phyloP scores from a whole-genome alignment of 2,797 vertebrate species.

The Sebastes oblongus region DNA sequence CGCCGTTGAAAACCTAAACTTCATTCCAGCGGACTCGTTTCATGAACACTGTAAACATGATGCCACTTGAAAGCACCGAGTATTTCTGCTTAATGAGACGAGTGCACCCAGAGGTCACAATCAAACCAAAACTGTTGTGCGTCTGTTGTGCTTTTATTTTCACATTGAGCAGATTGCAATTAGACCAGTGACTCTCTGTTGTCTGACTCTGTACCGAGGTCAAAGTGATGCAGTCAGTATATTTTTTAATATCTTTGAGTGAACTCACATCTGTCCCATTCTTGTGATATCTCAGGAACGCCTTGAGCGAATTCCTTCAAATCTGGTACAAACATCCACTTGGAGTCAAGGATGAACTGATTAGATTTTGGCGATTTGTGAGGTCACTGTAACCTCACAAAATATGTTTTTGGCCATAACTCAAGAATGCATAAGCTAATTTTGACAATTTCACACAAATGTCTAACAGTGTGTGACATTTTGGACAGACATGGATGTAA shows the following conservation, averaged over 20 bases:
- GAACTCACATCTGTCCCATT: not conserved
- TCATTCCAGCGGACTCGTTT: not conserved
- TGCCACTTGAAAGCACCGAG: not conserved
- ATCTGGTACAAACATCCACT: not conserved
- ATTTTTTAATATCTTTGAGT: not conserved
- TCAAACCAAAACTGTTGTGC: not conserved
- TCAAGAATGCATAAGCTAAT: too few relatives aligned
- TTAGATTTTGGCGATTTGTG: too few relatives aligned
- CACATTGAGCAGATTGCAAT: not conserved
- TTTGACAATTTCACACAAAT: too few relatives aligned
- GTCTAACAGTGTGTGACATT: too few relatives aligned
- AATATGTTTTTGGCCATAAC: too few relatives aligned
- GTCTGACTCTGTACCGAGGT: not conserved
- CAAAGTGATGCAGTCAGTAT: not conserved
- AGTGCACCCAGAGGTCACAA: not conserved
- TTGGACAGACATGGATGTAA: too few relatives aligned
- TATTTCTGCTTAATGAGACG: conserved; percentile 11
- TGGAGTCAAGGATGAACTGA: too few relatives aligned
- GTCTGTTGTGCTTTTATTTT: not conserved
- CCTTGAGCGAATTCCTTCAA: not conserved
- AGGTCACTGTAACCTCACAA: too few relatives aligned
- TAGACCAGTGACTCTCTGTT: not conserved
- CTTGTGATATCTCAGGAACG: too few relatives aligned
- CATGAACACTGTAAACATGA: not conserved
- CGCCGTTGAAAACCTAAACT: not conserved